Evolutionary conservation across 2,797 vertebrate genomes (phyloP).

Genomic region (Chrysocyon brachyurus): DNA sequence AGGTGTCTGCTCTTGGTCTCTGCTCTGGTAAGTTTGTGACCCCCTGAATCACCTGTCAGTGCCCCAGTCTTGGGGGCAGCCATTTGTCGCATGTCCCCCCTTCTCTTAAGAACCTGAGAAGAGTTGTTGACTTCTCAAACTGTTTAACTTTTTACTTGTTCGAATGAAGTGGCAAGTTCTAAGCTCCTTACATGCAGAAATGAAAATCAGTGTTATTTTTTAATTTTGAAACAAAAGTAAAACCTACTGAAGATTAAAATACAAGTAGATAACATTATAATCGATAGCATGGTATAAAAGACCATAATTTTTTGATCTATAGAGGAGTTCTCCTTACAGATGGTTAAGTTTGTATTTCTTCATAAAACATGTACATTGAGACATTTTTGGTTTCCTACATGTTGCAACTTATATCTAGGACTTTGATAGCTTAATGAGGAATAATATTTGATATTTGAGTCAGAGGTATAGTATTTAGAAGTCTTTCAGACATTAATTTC

Average conservation of each 20-base stretch:
- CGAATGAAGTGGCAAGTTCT: neutral
- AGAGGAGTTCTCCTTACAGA: neutral
- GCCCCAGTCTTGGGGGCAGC: neutral
- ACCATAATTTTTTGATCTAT: neutral
- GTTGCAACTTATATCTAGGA: neutral
- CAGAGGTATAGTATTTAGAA: conserved; percentile 11
- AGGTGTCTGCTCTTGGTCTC: neutral
- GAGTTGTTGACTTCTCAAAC: neutral
- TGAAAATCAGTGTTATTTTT: neutral
- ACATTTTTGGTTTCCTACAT: neutral
- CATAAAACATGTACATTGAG: neutral
- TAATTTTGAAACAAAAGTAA: conserved; percentile 26
- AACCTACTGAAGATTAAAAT: conserved; percentile 6
- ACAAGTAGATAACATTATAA: neutral
- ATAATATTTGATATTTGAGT: conserved; percentile 15
- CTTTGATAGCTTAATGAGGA: neutral
- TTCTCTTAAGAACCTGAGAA: neutral
- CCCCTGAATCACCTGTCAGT: too few species aligned
- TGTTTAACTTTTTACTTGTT: neutral
- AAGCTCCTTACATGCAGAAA: neutral
- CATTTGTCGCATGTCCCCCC: neutral
- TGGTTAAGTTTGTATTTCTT: neutral
- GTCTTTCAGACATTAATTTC: conserved; percentile 19
- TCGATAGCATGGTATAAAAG: neutral
- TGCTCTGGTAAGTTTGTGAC: neutral